Evolutionary conservation across 1,140 invertebrate genomes (phyloP).

Genomic region (Brachionus koreanus): DNA sequence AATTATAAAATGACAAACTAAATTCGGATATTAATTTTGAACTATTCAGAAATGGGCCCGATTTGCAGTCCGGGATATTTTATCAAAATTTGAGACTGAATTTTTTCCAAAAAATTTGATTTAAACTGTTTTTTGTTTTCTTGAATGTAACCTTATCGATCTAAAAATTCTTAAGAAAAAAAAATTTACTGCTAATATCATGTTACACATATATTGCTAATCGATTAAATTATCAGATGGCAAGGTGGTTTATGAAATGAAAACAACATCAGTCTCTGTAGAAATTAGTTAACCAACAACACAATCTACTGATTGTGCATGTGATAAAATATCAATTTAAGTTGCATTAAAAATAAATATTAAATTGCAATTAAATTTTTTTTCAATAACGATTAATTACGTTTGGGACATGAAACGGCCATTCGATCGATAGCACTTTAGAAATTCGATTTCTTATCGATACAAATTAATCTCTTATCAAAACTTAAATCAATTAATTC

Average conservation of each 20-base stretch:
- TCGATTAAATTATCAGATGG: constrained; percentile 1
- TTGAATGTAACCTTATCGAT: neutral
- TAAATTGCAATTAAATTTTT: constrained; percentile 25
- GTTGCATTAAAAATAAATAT: constrained; percentile 6
- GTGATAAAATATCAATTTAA: constrained; percentile 10
- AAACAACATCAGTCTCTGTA: neutral
- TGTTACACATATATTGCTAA: neutral
- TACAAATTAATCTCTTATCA: constrained; percentile 31
- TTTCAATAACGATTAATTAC: constrained; percentile 5
- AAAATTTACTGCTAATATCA: neutral
- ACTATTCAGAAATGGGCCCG: neutral
- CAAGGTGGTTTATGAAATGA: neutral
- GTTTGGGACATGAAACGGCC: neutral
- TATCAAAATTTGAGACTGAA: neutral
- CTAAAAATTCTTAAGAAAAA: neutral
- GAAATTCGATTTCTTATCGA: constrained; percentile 2
- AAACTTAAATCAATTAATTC: constrained; percentile 20
- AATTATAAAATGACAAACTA: neutral
- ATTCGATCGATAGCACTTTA: constrained; percentile 13
- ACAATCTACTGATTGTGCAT: neutral
- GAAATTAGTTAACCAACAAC: neutral
- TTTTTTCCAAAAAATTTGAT: neutral
- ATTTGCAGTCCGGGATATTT: neutral
- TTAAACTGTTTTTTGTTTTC: neutral
- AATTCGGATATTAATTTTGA: neutral